Evolutionary conservation across 2,888 invertebrate genomes (phyloP).

Genomic region (Conchocele bisecta): DNA sequence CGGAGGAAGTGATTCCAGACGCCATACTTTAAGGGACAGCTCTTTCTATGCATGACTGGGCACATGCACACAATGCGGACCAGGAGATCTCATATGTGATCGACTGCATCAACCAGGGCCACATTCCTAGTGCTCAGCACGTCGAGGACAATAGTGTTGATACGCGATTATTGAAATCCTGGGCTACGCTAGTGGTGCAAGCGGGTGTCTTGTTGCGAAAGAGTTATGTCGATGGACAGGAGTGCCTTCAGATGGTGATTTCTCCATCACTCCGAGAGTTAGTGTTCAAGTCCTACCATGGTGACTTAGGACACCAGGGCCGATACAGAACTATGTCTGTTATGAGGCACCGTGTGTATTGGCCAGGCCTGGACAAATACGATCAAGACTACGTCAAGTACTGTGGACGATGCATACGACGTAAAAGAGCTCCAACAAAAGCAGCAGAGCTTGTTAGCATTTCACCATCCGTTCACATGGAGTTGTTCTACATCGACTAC

Average conservation of each 20-base stretch:
- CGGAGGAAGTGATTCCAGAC: too few species aligned
- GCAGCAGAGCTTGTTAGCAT: conserved; percentile 8
- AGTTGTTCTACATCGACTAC: conserved; percentile 23
- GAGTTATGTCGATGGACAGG: neutral
- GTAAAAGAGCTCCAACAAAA: conserved; percentile 1
- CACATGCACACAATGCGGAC: too few species aligned
- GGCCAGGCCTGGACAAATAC: conserved; percentile 22
- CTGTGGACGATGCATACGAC: conserved; percentile 18
- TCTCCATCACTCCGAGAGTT: neutral
- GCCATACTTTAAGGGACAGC: too few species aligned
- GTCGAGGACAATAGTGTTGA: neutral
- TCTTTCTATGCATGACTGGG: too few species aligned
- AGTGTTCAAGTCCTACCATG: conserved; percentile 2
- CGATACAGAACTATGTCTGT: neutral
- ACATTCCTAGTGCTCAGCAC: neutral
- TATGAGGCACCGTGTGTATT: conserved; percentile 5
- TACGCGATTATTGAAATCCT: neutral
- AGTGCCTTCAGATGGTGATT: neutral
- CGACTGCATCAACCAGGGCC: too few species aligned
- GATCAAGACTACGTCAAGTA: conserved; percentile 3
- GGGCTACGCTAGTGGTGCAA: neutral
- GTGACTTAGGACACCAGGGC: conserved; percentile 19
- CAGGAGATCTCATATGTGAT: too few species aligned
- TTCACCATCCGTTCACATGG: conserved; percentile 9
- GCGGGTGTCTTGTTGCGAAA: neutral